Base-by-base conservation (phyloP, 2,888 invertebrate genomes). In the Corythucha ciliata region DNA sequence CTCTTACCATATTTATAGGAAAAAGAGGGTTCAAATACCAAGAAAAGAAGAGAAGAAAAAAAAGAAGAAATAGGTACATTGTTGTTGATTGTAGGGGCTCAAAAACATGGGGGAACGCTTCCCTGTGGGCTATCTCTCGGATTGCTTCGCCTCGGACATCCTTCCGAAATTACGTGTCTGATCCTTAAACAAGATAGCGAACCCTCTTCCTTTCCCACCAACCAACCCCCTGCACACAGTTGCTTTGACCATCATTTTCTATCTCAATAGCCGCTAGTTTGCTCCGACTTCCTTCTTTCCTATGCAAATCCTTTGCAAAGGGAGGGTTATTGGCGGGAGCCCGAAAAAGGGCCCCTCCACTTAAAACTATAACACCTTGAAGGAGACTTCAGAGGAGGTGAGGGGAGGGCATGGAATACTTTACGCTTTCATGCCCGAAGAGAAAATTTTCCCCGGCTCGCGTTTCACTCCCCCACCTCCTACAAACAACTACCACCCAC, bases 91-190 rank as follows among this genome's bases (percentile, higher is more conserved):
- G n/a, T n/a, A n/a, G n/a, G n/a, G n/a, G n/a, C n/a, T n/a, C n/a
- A n/a, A n/a, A n/a, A n/a, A n/a, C n/a, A n/a, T n/a, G n/a, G n/a
- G n/a, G n/a, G n/a, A n/a, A n/a, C n/a, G n/a, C n/a, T n/a, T n/a
- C n/a, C n/a, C n/a, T n/a, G n/a, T n/a, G n/a, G 47, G 39, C 48
- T 48, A 48, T 49, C 32, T 49, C 49, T 41, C 40, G 41, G 49
- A 49, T 49, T 49, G 49, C 49, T 49, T 49, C 44, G 44, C 44
- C 45, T 53, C 36, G 48, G 52, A 48, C 52, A 52, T 52, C 52
- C 52, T 55, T 55, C 48, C 55, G 39, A 55, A 55, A 55, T 55
- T 55, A 55, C 55, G 50, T 55, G 55, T 55, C 55, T 52, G 55
- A 55, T 55, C 44, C 48, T 29, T 50, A 50, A 44, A 40, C 10